These are phyloP conservation scores for Calidris pugnax DNA, from an alignment of 2,113 vertebrate species.

Conservation along the genomic window DNA sequence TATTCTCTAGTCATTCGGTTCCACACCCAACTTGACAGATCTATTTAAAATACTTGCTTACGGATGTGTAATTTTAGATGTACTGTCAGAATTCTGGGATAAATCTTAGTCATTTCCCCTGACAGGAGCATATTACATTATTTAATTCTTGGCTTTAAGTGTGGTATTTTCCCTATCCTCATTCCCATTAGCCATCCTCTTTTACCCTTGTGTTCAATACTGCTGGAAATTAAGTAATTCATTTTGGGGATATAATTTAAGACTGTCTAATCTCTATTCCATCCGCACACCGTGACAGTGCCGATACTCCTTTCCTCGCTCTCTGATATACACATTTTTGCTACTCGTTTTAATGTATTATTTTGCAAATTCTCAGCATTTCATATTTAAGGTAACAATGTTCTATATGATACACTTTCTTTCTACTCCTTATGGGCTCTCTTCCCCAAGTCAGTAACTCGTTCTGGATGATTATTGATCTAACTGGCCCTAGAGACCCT, in stretches of 20 bases:
- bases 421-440: background rate
- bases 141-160: background rate
- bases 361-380: background rate
- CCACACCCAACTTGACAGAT: background rate
- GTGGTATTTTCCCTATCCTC: background rate
- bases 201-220: background rate
- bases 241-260: background rate
- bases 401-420: background rate
- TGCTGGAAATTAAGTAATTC: background rate
- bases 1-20: background rate
- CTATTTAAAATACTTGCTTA: slow-evolving; percentile 25
- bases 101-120: slow-evolving; percentile 20
- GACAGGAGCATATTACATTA: background rate
- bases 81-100: background rate
- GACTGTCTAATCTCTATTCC: background rate
- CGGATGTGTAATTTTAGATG: background rate
- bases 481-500: background rate
- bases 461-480: background rate
- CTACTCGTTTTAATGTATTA: background rate
- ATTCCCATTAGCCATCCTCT: background rate
- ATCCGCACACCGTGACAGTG: background rate
- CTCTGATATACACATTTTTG: background rate
- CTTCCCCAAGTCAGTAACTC: background rate
- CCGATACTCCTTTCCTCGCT: background rate
- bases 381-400: background rate